Evolutionary conservation across 2,888 invertebrate genomes (phyloP), one percentile per base, ranked within the genome.

Genomic region (Oligia fasciuncula): DNA sequence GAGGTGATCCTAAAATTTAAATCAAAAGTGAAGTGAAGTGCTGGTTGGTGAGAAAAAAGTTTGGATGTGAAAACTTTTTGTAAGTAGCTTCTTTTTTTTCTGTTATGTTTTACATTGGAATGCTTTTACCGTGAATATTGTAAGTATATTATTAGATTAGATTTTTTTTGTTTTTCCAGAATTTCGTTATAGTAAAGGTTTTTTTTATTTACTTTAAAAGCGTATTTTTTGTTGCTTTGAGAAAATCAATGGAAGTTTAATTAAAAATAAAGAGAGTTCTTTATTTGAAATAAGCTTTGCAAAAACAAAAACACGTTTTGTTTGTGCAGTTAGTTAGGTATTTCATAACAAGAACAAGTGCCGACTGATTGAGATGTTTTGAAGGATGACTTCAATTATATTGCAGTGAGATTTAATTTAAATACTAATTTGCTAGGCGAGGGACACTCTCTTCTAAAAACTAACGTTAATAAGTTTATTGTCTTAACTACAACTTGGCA

Each of bases 61-160:
- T 92, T 90, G 91, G 91, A 91, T 93, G 86, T 87, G 68, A 84
- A 79, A 90, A 90, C 87, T 91, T 92, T 88, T 88, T 86, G 93
- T 92, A 85, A 93, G 93, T 92, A 84, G 54, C 74, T 60, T 79
- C 43, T 83, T 79, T 77, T 57, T 87, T 70, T 81, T 66, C 80
- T 70, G 73, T 71, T 73, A 66, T 14, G 1, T 65, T 63, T 63
- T 63, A 73, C 13, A 60, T 62, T 68, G 66, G 65, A 77, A 69
- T 79, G 78, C 68, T 65, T 73, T 75, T 40, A 63, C 23, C 17
- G 23, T 54, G 62, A 71, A 40, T 70, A 4, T 43, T 49, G 75
- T 70, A 70, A 80, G 69, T 73, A 70, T n/a, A n/a, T n/a, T n/a
- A n/a, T 54, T 54, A 35, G 0, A n/a, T 35, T 54, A 46, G 9